Conservation (phyloP, 2,888 invertebrate species). For the Clivina fossor region DNA sequence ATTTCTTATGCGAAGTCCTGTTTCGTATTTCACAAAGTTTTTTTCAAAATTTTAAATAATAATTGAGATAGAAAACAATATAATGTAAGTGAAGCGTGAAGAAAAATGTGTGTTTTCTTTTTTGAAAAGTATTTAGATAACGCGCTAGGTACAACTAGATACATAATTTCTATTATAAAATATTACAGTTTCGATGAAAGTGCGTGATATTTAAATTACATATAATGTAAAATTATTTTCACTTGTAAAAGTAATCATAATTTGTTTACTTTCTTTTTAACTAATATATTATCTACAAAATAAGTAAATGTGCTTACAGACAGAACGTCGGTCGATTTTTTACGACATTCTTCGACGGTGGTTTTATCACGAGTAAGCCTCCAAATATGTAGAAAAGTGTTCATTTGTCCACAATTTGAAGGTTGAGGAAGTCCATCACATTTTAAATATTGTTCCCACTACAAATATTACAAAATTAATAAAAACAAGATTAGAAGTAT, state of each 20-base stretch:
- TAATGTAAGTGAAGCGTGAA: too few relatives aligned
- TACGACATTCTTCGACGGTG: constrained; percentile 50
- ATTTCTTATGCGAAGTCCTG: neutral
- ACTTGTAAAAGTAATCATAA: neutral
- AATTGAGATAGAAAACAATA: neutral
- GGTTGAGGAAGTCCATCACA: constrained; percentile 61
- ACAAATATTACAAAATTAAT: constrained; percentile 32
- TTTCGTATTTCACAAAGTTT: neutral
- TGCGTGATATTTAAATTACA: neutral
- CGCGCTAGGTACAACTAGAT: too few relatives aligned
- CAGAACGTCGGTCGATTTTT: constrained; percentile 53
- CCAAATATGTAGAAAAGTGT: constrained; percentile 59
- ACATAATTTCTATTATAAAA: too few relatives aligned
- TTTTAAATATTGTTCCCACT: constrained; percentile 59
- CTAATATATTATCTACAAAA: too few relatives aligned
- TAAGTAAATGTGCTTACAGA: constrained; percentile 46
- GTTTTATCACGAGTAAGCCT: constrained; percentile 51
- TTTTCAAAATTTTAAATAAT: neutral
- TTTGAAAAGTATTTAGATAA: too few relatives aligned
- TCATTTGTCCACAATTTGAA: constrained; percentile 54
- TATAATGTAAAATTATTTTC: neutral
- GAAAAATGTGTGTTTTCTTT: too few relatives aligned
- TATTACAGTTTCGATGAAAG: too few relatives aligned
- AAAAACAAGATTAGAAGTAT: neutral
- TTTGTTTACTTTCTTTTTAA: neutral